phyloP scores from a whole-genome alignment of 1,140 invertebrate species.

The Neodiprion pinetum region DNA sequence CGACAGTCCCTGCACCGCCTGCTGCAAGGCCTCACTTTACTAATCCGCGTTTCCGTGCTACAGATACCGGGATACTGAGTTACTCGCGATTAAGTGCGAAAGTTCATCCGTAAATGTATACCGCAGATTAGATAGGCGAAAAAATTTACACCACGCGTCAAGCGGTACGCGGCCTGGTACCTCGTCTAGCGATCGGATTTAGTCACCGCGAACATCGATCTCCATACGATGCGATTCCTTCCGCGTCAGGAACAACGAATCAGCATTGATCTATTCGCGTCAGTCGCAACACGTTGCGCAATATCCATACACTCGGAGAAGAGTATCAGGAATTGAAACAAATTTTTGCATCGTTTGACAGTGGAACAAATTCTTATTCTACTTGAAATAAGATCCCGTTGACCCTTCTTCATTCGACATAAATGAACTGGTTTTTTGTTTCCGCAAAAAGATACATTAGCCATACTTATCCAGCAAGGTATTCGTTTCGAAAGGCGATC shows the following conservation, averaged over 20 bases:
- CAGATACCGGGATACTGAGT: background rate
- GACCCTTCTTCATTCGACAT: no score
- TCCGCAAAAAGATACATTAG: no score
- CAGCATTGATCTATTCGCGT: background rate
- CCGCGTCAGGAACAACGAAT: background rate
- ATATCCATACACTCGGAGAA: no score
- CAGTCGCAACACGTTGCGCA: no score
- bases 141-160: conserved; percentile 25
- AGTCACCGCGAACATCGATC: background rate
- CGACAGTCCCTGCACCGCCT: background rate
- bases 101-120: conserved; percentile 14
- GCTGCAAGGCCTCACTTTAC: background rate
- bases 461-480: no score
- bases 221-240: background rate
- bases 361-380: no score
- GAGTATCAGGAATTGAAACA: no score
- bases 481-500: no score
- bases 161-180: background rate
- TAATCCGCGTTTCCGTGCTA: background rate
- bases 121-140: conserved; percentile 5
- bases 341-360: no score
- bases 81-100: background rate
- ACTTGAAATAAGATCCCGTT: no score
- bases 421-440: no score
- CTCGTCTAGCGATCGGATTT: background rate